Conservation (phyloP, 2,797 vertebrate genomes). For the Eidolon dupreanum region DNA sequence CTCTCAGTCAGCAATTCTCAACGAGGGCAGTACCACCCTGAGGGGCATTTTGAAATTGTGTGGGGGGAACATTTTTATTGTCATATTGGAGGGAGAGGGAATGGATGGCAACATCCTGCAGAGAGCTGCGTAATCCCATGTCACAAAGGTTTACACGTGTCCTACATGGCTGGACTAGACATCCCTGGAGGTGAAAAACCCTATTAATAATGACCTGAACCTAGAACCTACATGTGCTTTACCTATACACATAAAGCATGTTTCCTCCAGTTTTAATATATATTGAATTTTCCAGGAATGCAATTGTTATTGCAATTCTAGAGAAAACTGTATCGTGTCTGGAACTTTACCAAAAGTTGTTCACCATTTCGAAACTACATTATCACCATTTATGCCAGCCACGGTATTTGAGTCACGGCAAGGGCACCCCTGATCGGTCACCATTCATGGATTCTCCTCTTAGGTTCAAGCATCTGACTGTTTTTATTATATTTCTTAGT, state of each 20-base stretch:
- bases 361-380: background rate
- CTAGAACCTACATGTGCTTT: background rate
- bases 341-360: background rate
- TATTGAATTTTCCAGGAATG: background rate
- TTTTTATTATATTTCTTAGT: background rate
- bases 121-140: background rate
- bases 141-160: background rate
- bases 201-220: background rate
- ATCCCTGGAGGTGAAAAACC: background rate
- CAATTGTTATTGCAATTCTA: background rate
- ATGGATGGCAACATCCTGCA: background rate
- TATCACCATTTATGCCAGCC: too few relatives aligned
- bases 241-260: background rate
- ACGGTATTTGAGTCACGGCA: background rate
- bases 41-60: background rate
- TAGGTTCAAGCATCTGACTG: background rate
- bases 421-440: accelerated
- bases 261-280: background rate
- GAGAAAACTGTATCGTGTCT: background rate
- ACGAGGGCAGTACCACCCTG: background rate
- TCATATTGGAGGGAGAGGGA: background rate
- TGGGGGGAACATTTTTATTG: background rate
- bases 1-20: background rate
- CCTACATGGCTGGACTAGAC: background rate
- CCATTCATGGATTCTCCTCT: background rate